Conservation (phyloP, 2,113 vertebrate genomes). For the Lophochroa leadbeateri region DNA sequence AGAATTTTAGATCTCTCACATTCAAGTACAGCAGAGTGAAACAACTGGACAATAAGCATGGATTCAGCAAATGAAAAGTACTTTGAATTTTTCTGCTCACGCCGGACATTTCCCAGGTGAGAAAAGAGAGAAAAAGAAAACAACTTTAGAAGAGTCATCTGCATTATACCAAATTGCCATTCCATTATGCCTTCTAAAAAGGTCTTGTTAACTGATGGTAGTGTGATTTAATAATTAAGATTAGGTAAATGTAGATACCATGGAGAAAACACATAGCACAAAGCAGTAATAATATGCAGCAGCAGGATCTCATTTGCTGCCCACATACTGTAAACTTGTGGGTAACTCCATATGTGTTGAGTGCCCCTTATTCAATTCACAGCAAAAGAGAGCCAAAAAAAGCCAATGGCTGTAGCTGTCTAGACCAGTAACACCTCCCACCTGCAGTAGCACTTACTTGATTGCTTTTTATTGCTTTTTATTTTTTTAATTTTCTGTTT, state of each 20-base stretch:
- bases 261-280: constrained; percentile 3
- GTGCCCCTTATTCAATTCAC: not conserved
- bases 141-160: not conserved
- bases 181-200: not conserved
- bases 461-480: not conserved
- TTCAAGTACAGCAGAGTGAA: not conserved
- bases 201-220: not conserved
- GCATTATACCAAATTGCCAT: not conserved
- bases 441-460: not conserved
- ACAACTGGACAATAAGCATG: not conserved
- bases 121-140: not conserved
- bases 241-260: constrained; percentile 10
- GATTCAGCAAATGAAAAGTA: not conserved
- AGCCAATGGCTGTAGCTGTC: not conserved
- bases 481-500: not conserved
- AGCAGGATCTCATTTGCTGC: constrained; percentile 17
- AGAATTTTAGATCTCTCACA: not conserved
- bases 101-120: not conserved
- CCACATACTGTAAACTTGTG: constrained; percentile 9
- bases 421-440: not conserved
- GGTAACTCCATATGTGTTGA: not conserved
- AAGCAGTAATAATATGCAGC: constrained; percentile 17
- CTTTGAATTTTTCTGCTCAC: not conserved
- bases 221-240: not conserved
- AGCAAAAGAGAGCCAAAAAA: not conserved